Evolutionary conservation across 2,113 vertebrate genomes (phyloP), one percentile per base, ranked within the genome.

Genomic region (Callospermophilus lateralis): DNA sequence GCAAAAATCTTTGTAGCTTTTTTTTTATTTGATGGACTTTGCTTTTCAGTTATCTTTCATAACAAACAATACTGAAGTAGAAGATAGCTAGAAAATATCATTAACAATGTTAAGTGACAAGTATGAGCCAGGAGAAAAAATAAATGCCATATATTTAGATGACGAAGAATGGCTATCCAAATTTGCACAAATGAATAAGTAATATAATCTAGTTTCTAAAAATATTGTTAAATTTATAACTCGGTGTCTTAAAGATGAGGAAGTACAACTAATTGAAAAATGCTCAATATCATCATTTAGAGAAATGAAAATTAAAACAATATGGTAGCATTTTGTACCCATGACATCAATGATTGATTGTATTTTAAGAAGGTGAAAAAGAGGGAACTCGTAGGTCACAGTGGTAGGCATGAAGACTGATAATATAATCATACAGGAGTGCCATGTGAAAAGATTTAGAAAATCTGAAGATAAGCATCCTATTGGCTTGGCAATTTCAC

Each of bases 101-200:
- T 78, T 70, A 32, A 17, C 34, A 77, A 61, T 76, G 22, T 73
- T 78, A 51, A 58, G 55, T 78, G 32, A 42, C 42, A 83, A 4
- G 26, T 58, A 20, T 34, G 68, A n/a, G 55, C 6, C 16, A 84
- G 48, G 37, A 68, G 8, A 39, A 39, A 20, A 61, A 48, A 32
- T 45, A 92, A 70, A 76, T 94, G 51, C 30, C 51, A 16, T 51
- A 1, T 65, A n/a, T 42, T 90, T 87, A 76, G 17, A 5, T 85
- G 39, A 79, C 4, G n/a, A 67, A 78, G 15, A 4, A 84, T 11
- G 58, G 22, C 20, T 79, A 68, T 22, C 19, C 16, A 67, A 20
- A 34, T 51, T 58, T 92, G 88, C 63, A 79, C 8, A 34, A 87
- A 92, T 67, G 53, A 87, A 63, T 89, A 51, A 86, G 76, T 76